These are phyloP conservation scores for Sebastiscus tertius DNA, from an alignment of 2,797 vertebrate species.

Conservation along the genomic window DNA sequence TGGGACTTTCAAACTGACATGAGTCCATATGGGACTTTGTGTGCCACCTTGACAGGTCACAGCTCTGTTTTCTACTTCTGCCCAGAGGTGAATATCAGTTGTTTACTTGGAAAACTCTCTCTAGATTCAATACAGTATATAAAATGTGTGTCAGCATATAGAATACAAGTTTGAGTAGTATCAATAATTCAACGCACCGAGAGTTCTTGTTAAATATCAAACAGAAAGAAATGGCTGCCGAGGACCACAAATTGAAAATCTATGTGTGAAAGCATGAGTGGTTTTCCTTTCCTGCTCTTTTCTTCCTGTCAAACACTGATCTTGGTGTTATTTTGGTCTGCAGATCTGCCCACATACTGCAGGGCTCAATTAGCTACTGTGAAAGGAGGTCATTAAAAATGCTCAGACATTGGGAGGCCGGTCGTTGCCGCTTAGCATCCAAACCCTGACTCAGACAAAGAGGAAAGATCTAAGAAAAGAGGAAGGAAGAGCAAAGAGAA, in stretches of 20 bases:
- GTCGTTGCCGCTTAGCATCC: not conserved
- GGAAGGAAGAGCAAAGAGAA: not conserved
- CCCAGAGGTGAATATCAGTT: conserved; percentile 24
- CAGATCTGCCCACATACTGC: conserved; percentile 24
- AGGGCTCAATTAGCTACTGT: conserved; percentile 51
- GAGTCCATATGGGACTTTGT: conserved; percentile 49
- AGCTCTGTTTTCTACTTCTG: conserved; percentile 20
- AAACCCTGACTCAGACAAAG: not conserved
- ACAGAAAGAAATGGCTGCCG: not conserved
- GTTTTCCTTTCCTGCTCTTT: not conserved
- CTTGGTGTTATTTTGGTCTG: conserved; percentile 34
- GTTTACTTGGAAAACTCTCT: conserved; percentile 11
- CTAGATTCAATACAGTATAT: not conserved
- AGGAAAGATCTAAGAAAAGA: conserved; percentile 2
- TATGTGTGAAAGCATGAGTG: not conserved
- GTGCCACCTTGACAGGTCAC: conserved; percentile 54
- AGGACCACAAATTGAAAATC: not conserved
- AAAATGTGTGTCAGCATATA: not conserved
- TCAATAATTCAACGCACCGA: conserved; percentile 32
- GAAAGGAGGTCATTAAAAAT: conserved; percentile 49
- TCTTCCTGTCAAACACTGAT: conserved; percentile 13
- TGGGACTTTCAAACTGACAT: conserved; percentile 49
- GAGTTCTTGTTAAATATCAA: not conserved
- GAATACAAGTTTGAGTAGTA: conserved; percentile 2
- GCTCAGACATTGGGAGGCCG: not conserved